Evolutionary conservation across 2,113 vertebrate species (phyloP).

Genomic region (Sebastes fasciatus): DNA sequence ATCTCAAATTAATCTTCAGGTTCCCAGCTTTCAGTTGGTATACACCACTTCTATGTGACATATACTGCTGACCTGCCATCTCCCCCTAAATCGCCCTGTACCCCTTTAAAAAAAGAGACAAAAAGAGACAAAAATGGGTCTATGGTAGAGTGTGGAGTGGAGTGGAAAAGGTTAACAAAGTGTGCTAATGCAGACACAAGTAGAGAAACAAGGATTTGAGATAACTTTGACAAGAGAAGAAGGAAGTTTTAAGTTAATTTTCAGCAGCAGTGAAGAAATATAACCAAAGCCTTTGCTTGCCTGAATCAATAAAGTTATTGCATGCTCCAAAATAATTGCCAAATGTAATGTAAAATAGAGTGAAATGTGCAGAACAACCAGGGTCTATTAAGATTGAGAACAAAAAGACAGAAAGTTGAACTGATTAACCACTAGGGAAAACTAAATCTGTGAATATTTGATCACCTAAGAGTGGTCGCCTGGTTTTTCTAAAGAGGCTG

Average conservation of each 20-base stretch:
- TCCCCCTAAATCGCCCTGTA: no score
- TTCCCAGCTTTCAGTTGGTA: no score
- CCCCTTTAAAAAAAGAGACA: no score
- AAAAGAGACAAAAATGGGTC: no score
- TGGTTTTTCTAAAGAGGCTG: constrained; percentile 23
- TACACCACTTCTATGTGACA: no score
- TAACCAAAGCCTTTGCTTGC: no score
- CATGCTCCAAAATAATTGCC: not conserved
- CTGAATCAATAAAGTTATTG: not conserved
- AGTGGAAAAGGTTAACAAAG: not conserved
- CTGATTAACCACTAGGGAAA: not conserved
- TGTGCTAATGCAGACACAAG: not conserved
- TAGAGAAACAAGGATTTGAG: not conserved
- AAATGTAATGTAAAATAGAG: not conserved
- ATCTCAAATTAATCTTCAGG: no score
- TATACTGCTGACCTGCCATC: no score
- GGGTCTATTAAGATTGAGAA: not conserved
- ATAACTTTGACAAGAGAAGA: not conserved
- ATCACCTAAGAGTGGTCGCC: not conserved
- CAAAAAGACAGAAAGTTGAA: not conserved
- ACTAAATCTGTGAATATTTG: constrained; percentile 37
- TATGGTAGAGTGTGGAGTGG: no score
- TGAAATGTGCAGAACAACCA: not conserved
- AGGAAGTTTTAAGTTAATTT: not conserved
- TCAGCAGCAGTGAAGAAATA: not conserved